phyloP scores from a whole-genome alignment of 2,797 vertebrate species.

The Corythornis leucogaster region DNA sequence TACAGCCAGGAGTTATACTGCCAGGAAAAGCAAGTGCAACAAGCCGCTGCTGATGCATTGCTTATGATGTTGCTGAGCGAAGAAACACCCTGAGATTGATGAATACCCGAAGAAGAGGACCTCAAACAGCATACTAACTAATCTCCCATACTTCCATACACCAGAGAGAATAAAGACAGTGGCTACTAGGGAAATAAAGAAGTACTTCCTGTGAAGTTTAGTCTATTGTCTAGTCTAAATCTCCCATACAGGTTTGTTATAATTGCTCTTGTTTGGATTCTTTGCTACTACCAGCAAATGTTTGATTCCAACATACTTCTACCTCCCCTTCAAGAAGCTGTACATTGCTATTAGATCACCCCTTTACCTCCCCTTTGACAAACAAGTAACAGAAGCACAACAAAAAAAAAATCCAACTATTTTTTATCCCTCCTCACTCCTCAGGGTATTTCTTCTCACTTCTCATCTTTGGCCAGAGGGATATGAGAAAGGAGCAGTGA shows the following conservation, averaged over 20 bases:
- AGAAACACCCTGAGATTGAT: neutral
- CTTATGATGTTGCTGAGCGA: neutral
- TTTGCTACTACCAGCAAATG: neutral
- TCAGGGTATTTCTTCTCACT: neutral
- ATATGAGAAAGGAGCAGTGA: neutral
- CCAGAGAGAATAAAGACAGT: neutral
- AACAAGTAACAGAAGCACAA: neutral
- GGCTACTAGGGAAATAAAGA: neutral
- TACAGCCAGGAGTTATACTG: neutral
- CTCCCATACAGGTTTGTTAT: neutral
- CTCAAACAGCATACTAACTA: neutral
- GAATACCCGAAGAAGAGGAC: neutral
- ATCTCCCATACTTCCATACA: neutral
- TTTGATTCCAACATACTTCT: neutral
- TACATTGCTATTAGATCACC: neutral
- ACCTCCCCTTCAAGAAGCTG: neutral
- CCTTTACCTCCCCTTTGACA: neutral
- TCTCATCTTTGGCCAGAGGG: neutral
- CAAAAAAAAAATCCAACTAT: neutral
- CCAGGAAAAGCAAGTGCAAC: neutral
- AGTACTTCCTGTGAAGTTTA: neutral
- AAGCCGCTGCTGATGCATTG: neutral
- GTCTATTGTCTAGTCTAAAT: neutral
- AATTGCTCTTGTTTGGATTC: neutral
- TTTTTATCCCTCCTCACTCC: neutral